Evolutionary conservation across 2,888 invertebrate species (phyloP), one percentile per base, ranked within the genome.

Genomic region (Pachliopta kotzebuea): DNA sequence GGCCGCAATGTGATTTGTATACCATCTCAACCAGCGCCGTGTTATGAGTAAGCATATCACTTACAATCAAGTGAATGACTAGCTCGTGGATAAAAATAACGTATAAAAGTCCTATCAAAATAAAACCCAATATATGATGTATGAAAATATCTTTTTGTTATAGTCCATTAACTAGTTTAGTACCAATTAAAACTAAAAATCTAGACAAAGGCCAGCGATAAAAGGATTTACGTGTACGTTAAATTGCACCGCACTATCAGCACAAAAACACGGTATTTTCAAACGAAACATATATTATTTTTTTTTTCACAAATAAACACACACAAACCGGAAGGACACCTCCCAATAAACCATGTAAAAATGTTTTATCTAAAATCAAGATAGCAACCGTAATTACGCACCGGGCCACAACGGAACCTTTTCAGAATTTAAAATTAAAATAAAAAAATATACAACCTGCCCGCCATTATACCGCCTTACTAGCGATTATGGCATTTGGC

Each of bases 311-410:
- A 61, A 65, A 69, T 68, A 66, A 70, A 63, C 55, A 68, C 68
- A 63, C 56, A 54, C 60, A 77, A n/a, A n/a, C 77, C 82, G 84
- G 86, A 88, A 83, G 85, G 85, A 87, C 82, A 82, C 71, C 74
- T 77, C 77, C 77, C 76, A 81, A 81, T 84, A 81, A 84, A 80
- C 71, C 79, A 80, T 81, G 80, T 82, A 81, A 80, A 83, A 77
- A 74, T 70, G 73, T 69, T 79, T 83, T 88, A 90, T 90, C 90
- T 81, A 77, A 79, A 81, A 90, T 90, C 90, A 82, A 79, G 89
- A 90, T 90, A 90, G 80, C 77, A 71, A n/a, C 70, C 70, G 75
- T 89, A 90, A 90, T 90, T 90, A 84, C 84, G 77, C 85, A 82
- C 78, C 83, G 74, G 76, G 77, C 78, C 75, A 77, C 78, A 74